Evolutionary conservation across 2,797 vertebrate species (phyloP).

Genomic region (Halcyon badia): DNA sequence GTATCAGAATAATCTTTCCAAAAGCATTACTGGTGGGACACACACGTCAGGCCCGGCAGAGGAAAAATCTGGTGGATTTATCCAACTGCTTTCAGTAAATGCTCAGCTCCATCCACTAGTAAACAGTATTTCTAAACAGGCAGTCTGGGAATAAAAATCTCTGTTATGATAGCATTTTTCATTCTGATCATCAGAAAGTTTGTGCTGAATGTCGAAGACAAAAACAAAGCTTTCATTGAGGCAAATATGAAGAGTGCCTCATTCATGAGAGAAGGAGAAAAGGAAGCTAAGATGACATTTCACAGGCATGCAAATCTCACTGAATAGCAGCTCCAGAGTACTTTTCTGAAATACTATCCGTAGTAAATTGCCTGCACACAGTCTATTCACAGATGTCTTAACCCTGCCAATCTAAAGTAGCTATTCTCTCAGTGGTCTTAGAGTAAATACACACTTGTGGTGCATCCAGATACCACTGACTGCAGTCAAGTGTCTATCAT

Average conservation of each 20-base stretch:
- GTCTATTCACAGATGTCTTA: neutral
- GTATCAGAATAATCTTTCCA: neutral
- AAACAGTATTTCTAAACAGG: neutral
- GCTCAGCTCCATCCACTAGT: neutral
- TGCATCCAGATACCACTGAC: neutral
- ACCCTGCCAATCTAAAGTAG: neutral
- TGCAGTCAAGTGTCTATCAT: neutral
- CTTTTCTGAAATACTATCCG: neutral
- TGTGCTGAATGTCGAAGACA: neutral
- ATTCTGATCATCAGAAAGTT: neutral
- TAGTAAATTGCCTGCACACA: neutral
- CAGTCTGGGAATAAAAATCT: neutral
- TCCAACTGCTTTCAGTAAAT: neutral
- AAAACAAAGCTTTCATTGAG: constrained; percentile 72
- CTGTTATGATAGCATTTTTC: neutral
- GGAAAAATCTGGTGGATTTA: neutral
- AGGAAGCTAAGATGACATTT: constrained; percentile 60
- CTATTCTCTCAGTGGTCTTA: neutral
- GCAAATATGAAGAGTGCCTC: neutral
- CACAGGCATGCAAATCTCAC: constrained; percentile 14
- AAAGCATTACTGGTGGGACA: neutral
- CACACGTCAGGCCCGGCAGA: fast-evolving
- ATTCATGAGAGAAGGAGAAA: constrained; percentile 25
- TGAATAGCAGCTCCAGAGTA: constrained; percentile 5
- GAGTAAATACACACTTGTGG: neutral